Percentiles rank a stretch among this genome's conserved stretches.
Evolutionary conservation across 2,797 vertebrate genomes (phyloP).

Genomic region (Falco concolor): DNA sequence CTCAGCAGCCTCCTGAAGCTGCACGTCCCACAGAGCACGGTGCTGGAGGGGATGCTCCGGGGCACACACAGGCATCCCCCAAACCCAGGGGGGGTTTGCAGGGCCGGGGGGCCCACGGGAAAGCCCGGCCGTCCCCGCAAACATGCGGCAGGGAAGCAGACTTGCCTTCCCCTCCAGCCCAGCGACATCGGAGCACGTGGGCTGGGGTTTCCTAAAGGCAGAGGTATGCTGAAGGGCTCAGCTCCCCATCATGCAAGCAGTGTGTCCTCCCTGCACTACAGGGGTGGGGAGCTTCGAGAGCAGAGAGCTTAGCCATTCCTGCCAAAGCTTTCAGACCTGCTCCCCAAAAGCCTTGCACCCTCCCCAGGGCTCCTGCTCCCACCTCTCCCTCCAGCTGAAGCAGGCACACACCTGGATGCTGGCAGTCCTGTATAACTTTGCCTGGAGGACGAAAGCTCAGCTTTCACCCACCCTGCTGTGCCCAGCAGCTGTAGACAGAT

Average conservation of each 20-base stretch:
- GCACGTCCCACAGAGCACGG: rapidly evolving
- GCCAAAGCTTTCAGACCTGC: constrained; percentile 1
- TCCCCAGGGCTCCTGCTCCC: background rate
- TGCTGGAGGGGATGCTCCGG: background rate
- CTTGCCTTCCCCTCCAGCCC: background rate
- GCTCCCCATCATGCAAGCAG: background rate
- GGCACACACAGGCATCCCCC: background rate
- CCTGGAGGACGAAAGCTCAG: background rate
- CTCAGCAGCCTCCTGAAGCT: background rate
- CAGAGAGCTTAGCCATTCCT: background rate
- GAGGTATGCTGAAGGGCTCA: background rate
- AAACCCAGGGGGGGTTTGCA: background rate
- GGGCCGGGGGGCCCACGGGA: background rate
- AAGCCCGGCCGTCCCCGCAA: background rate
- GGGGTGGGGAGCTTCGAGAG: background rate
- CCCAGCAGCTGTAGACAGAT: background rate
- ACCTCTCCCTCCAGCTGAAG: background rate
- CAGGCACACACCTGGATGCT: background rate
- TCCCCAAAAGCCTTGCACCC: background rate
- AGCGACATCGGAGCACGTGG: background rate
- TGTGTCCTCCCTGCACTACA: background rate
- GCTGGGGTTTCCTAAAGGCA: background rate
- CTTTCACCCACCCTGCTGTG: background rate
- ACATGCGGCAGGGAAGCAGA: background rate
- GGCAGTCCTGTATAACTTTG: background rate